These are phyloP conservation scores for Dinomys branickii DNA, from an alignment of 2,113 vertebrate species.

Conservation along the genomic window DNA sequence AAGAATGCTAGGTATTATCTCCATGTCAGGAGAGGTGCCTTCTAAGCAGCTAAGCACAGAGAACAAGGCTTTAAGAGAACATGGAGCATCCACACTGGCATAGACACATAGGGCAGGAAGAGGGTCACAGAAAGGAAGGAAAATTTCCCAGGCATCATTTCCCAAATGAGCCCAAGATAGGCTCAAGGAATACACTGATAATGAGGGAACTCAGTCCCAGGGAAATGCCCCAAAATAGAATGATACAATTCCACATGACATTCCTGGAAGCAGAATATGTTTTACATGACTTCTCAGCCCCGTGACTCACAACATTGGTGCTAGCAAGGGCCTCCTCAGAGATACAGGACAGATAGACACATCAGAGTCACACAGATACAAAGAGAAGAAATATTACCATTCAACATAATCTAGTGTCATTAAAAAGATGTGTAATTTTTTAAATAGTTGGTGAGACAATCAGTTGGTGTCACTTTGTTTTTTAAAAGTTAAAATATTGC, in stretches of 20 bases:
- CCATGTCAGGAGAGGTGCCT: not conserved
- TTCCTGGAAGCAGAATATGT: not conserved
- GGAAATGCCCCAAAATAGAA: not conserved
- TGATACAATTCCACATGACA: not conserved
- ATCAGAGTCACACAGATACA: not conserved
- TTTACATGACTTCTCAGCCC: not conserved
- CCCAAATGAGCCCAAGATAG: not conserved
- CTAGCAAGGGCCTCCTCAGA: not conserved
- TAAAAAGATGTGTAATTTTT: conserved; percentile 14
- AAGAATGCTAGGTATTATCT: not conserved
- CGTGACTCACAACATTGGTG: not conserved
- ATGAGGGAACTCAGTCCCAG: not conserved
- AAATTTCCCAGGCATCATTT: not conserved
- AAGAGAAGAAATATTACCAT: not conserved
- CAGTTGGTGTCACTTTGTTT: not conserved
- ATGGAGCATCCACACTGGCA: not conserved
- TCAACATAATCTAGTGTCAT: not conserved
- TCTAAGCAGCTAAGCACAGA: not conserved
- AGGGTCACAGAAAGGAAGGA: not conserved
- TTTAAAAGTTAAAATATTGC: not conserved
- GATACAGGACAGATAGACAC: not conserved
- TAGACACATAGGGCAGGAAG: not conserved
- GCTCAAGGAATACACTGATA: not conserved
- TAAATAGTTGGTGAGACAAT: conserved; percentile 31
- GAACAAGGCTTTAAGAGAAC: not conserved